These are phyloP conservation scores for Oncorhynchus nerka DNA, from an alignment of 2,113 vertebrate genomes.

Conservation along the genomic window DNA sequence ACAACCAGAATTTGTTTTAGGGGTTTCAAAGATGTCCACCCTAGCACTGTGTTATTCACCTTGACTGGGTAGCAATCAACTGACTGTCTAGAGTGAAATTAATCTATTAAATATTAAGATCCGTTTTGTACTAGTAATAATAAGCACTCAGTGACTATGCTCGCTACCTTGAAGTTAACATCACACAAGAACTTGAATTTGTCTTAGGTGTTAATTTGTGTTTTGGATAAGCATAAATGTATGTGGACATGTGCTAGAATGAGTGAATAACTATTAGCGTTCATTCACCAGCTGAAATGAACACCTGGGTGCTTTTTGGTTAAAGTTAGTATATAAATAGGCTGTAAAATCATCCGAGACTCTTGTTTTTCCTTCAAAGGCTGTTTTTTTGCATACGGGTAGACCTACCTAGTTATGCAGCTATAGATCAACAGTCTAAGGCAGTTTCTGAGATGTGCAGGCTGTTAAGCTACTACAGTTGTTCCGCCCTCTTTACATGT, in stretches of 20 bases:
- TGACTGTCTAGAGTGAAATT: constrained; percentile 32
- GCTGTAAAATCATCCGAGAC: neutral
- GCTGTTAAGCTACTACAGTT: neutral
- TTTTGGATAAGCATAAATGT: neutral
- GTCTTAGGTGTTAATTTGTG: neutral
- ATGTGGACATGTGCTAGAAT: neutral
- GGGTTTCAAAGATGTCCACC: constrained; percentile 39
- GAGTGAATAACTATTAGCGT: neutral
- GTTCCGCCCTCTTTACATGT: neutral
- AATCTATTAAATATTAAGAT: constrained; percentile 53
- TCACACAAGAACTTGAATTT: neutral
- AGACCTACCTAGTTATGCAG: neutral
- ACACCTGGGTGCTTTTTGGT: neutral
- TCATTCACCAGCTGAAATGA: neutral
- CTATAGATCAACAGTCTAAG: neutral
- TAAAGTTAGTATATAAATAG: neutral
- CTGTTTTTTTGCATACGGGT: neutral
- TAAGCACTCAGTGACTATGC: constrained; percentile 28
- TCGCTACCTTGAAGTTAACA: neutral
- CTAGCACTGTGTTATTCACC: constrained; percentile 41
- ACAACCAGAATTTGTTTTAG: constrained; percentile 36
- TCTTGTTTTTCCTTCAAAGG: neutral
- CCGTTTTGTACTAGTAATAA: constrained; percentile 32
- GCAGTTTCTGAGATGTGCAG: neutral
- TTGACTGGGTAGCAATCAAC: constrained; percentile 25